Evolutionary conservation across 2,797 vertebrate genomes (phyloP).

Genomic region (Ctenosaura bakeri): DNA sequence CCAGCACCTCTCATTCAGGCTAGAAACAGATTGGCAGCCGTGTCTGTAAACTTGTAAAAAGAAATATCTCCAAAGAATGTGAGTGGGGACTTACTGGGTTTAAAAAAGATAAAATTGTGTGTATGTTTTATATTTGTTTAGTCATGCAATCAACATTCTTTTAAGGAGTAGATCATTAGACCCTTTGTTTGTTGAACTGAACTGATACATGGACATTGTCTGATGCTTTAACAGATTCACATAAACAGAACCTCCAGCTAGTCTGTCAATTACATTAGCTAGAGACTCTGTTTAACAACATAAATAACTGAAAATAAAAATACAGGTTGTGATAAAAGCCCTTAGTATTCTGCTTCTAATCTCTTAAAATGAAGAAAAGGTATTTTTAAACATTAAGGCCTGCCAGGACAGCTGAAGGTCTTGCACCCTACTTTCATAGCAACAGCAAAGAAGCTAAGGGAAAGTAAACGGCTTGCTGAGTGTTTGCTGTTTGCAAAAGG

Average conservation of each 20-base stretch:
- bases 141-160: neutral
- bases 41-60: conserved; percentile 7
- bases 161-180: conserved; percentile 8
- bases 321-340: conserved; percentile 35
- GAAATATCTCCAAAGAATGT: neutral
- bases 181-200: conserved; percentile 2
- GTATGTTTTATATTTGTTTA: neutral
- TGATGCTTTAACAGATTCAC: neutral
- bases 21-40: neutral
- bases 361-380: conserved; percentile 61
- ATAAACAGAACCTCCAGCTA: neutral
- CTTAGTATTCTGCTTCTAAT: conserved; percentile 55
- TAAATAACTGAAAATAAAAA: conserved; percentile 13
- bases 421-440: conserved; percentile 44
- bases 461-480: conserved; percentile 5
- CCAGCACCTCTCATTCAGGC: too few species aligned
- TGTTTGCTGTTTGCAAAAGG: neutral
- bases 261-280: conserved; percentile 20
- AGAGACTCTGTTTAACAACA: conserved; percentile 11
- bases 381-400: conserved; percentile 34
- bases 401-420: conserved; percentile 30
- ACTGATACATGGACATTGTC: neutral
- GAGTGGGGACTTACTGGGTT: neutral
- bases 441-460: conserved; percentile 30
- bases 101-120: neutral